Conservation (phyloP, 1,140 invertebrate genomes). For the Danaus melanippus region DNA sequence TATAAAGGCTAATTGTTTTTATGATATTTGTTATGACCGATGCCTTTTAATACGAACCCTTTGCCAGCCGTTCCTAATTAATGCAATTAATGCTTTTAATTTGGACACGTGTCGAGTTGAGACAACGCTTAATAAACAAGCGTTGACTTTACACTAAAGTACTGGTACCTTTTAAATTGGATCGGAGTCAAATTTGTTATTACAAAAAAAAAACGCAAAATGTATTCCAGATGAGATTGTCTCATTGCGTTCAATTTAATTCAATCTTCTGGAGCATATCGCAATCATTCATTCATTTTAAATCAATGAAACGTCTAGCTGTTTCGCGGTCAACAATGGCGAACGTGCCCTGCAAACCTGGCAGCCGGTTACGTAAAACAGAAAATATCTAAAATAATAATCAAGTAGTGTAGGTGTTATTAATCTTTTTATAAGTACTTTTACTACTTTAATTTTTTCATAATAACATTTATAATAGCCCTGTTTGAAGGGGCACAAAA, state of each 20-base stretch:
- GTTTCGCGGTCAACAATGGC: constrained; percentile 1
- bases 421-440: neutral
- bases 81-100: constrained; percentile 63
- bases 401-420: neutral
- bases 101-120: constrained; percentile 43
- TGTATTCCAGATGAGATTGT: no score
- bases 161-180: no score
- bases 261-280: neutral
- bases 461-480: no score
- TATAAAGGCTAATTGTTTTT: constrained; percentile 8
- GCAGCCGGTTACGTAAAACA: no score
- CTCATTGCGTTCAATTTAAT: no score
- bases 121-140: constrained; percentile 16
- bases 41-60: constrained; percentile 57
- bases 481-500: no score
- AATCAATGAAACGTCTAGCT: constrained; percentile 11
- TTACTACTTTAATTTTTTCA: no score
- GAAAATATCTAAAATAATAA: neutral
- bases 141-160: no score
- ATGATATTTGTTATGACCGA: constrained; percentile 16
- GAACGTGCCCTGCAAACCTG: no score
- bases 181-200: neutral
- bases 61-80: constrained; percentile 58
- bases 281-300: neutral
- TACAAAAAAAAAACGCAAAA: no score